Evolutionary conservation across 2,113 vertebrate genomes (phyloP), one percentile per base, ranked within the genome.

Genomic region (Oryzias javanicus): DNA sequence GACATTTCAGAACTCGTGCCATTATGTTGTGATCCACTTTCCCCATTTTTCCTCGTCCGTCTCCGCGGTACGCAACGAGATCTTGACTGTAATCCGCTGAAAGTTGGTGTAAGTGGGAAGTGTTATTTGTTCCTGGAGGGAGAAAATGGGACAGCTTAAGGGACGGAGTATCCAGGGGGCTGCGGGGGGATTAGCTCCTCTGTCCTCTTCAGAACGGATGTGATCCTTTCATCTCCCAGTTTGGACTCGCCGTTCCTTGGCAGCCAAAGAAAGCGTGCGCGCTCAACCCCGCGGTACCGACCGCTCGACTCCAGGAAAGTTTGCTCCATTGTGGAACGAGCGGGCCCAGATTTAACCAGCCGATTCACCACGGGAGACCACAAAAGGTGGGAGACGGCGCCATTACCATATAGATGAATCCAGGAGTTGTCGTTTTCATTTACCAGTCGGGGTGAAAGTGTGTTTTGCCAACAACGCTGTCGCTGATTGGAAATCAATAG

Each of bases 381-480:
- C 82, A 81, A 86, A 84, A 86, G 85, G 83, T 81, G 64, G 64
- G 59, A 79, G 73, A 83, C 78, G 74, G 80, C 51, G 64, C 71
- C 78, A 90, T 92, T 91, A 91, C 74, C 91, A 92, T 91, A 91
- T 91, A 92, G 87, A 91, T 90, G 89, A 89, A 87, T 90, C 85
- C 72, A 77, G 64, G 66, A 80, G 76, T 86, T 83, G 82, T 90
- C 84, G 79, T 85, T 84, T 80, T 89, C 82, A 87, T 90, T 91
- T 86, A 87, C 76, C 62, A 67, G 70, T 70, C 62, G 62, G 64
- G 35, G 63, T 63, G 63, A 81, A 69, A 70, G 71, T 79, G 76
- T 86, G 80, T 82, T 78, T 69, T 71, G 80, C 62, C 60, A 68
- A 80, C 78, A 79, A 64, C 76, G 74, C 74, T 40, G 65, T 24